Evolutionary conservation across 2,797 vertebrate genomes (phyloP), one percentile per base, ranked within the genome.

Genomic region (Otus scops): DNA sequence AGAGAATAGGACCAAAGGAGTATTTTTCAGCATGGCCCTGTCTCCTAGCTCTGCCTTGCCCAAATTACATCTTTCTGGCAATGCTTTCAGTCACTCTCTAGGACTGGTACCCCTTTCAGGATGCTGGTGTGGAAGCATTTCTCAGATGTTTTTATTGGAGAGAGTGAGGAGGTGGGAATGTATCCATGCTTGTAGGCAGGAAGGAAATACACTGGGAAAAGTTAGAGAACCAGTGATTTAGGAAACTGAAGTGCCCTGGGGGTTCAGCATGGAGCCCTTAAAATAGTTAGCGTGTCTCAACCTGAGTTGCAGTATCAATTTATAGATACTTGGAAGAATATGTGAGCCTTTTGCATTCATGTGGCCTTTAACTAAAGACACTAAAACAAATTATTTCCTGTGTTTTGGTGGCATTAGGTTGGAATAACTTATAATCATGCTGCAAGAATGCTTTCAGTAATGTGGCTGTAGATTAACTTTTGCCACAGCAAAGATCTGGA

Each of bases 401-500:
- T 93, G 68, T 91, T 93, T 88, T 85, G 88, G 71, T 93, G 88
- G 71, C n/a, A 28, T 80, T 93, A 91, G 71, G 41, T 85, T 93
- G 78, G 77, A 92, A 53, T 88, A 94, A 79, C 60, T 96, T 82
- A 24, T 0, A 79, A 86, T 96, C 68, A 81, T 88, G 68, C 85
- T 89, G 41, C 71, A 88, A 51, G 77, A 95, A 90, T 95, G 90
- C 47, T 85, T 89, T 80, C 60, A 77, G 84, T 89, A 87, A 88
- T 6, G 34, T 77, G 68, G 60, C 90, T 96, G 93, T 89, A 94
- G 93, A 93, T 93, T 85, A 94, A 87, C 75, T 92, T 93, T 63
- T 2, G 7, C 80, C 85, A 34, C 80, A 88, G 93, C 83, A 86
- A 45, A 92, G 91, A 83, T 96, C 75, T 93, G 84, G 81, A 96